Conservation (phyloP, 2,797 vertebrate genomes). For the Loriculus beryllinus region DNA sequence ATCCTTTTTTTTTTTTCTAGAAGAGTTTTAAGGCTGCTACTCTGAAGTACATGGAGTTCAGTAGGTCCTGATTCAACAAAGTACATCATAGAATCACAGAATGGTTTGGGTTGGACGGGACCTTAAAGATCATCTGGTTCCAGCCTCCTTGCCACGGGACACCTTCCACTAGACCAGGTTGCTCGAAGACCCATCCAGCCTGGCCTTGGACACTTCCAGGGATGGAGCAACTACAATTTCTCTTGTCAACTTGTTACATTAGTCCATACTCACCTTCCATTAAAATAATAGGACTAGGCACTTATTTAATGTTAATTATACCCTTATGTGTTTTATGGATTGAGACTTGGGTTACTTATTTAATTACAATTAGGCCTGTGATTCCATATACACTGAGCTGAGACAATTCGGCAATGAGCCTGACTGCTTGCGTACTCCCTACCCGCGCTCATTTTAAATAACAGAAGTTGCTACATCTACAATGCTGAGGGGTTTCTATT, state of each 20-base stretch:
- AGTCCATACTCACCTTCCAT: background rate
- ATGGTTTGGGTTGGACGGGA: too few species aligned
- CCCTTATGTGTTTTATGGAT: conserved; percentile 27
- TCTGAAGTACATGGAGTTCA: background rate
- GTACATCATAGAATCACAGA: background rate
- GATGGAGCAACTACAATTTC: background rate
- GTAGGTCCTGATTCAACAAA: background rate
- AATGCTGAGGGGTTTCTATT: background rate
- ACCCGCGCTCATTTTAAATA: background rate
- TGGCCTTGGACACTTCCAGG: background rate
- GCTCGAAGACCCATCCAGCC: background rate
- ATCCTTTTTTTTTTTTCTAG: background rate
- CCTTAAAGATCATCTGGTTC: background rate
- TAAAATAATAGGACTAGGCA: conserved; percentile 2
- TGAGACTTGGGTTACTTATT: conserved; percentile 16
- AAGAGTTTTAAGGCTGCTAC: background rate
- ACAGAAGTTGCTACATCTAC: background rate
- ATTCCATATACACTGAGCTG: conserved; percentile 8
- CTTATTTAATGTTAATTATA: conserved; percentile 50
- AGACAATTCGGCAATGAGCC: background rate
- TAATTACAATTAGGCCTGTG: conserved; percentile 55
- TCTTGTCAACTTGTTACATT: background rate
- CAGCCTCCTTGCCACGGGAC: background rate
- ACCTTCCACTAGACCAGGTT: background rate
- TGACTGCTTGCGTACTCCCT: background rate